These are phyloP conservation scores for Sialis lutaria DNA, from an alignment of 2,888 invertebrate genomes.

Conservation along the genomic window DNA sequence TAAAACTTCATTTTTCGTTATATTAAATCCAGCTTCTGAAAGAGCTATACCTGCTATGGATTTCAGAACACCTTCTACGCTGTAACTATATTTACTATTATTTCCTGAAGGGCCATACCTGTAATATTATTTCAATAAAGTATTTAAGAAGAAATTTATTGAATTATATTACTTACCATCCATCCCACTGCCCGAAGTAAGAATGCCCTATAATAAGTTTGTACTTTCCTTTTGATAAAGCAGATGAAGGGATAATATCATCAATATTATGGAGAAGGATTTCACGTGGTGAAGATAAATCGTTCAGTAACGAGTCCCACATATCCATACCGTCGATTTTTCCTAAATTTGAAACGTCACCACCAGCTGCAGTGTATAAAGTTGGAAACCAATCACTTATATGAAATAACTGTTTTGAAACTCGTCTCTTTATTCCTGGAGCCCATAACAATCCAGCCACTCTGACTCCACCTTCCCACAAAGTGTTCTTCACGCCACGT, in stretches of 20 bases:
- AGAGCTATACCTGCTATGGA: slow-evolving; percentile 38
- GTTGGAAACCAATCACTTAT: slow-evolving; percentile 85
- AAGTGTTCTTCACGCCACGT: slow-evolving; percentile 73
- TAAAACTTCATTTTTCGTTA: slow-evolving; percentile 28
- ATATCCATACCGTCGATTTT: slow-evolving; percentile 53
- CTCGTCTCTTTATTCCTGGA: slow-evolving; percentile 40
- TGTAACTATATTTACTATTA: slow-evolving; percentile 29
- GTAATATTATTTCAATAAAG: no score
- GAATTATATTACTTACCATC: no score
- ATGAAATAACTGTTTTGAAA: slow-evolving; percentile 56
- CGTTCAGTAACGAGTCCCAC: slow-evolving; percentile 53
- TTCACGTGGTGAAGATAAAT: slow-evolving; percentile 39
- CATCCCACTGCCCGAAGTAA: no score
- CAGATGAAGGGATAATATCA: slow-evolving; percentile 49
- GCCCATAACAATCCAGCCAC: slow-evolving; percentile 72
- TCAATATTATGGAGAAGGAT: slow-evolving; percentile 78
- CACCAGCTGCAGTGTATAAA: slow-evolving; percentile 50
- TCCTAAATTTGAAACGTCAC: slow-evolving; percentile 24
- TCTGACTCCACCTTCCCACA: slow-evolving; percentile 88
- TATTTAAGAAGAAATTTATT: no score
- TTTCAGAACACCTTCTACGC: slow-evolving; percentile 29
- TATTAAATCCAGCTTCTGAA: slow-evolving; percentile 29
- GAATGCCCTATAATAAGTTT: slow-evolving; percentile 51
- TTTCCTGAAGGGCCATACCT: slow-evolving; percentile 71
- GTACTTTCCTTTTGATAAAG: slow-evolving; percentile 55